Percentiles rank a stretch among this genome's conserved stretches.
phyloP scores from a whole-genome alignment of 1,140 invertebrate genomes.

The Caenorhabditis latens region DNA sequence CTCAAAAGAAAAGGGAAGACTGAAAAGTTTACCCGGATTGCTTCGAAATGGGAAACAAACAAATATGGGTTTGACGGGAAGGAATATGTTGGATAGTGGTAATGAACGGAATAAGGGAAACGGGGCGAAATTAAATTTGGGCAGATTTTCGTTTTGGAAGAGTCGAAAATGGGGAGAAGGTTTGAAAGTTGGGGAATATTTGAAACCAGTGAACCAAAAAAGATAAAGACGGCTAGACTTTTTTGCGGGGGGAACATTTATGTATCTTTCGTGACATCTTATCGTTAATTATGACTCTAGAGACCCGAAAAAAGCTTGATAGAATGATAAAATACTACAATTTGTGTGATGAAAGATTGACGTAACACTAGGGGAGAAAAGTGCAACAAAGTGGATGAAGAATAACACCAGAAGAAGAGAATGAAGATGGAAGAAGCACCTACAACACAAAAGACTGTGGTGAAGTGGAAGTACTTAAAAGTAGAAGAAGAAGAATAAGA shows the following conservation, averaged over 20 bases:
- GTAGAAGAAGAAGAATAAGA: not conserved
- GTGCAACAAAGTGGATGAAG: not conserved
- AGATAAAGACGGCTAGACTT: not conserved
- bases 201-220: not conserved
- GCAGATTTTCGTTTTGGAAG: not conserved
- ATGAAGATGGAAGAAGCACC: not conserved
- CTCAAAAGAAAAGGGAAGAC: no score
- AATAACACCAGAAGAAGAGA: not conserved
- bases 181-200: not conserved
- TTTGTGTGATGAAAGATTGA: not conserved
- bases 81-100: no score
- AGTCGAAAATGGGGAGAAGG: not conserved
- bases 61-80: no score
- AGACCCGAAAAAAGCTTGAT: not conserved
- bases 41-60: no score
- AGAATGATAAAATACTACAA: slow-evolving; percentile 11
- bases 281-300: not conserved
- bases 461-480: slow-evolving; percentile 44
- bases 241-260: not conserved
- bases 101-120: not conserved
- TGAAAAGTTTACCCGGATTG: no score
- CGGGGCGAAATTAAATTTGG: not conserved
- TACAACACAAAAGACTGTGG: slow-evolving; percentile 40
- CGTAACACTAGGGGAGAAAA: not conserved
- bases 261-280: not conserved